phyloP scores from a whole-genome alignment of 1,140 invertebrate genomes.

The Drosophila teissieri region DNA sequence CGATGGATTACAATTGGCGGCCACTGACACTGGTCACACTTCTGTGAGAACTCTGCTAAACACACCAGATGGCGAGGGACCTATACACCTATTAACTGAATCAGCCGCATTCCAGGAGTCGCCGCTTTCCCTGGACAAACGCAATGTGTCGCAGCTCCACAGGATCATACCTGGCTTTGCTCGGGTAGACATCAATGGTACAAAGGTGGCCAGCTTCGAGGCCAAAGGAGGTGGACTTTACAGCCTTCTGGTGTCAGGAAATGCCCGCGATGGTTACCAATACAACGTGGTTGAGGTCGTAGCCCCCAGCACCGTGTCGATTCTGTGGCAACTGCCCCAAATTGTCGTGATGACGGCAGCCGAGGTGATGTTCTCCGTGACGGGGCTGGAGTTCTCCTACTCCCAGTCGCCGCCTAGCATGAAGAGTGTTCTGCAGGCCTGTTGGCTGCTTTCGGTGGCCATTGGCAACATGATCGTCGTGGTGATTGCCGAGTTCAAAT shows the following conservation, averaged over 20 bases:
- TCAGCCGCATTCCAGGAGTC: background rate
- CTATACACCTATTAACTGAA: conserved; percentile 30
- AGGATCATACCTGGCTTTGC: conserved; percentile 84
- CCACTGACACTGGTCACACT: conserved; percentile 10
- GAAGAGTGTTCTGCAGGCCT: conserved; percentile 96
- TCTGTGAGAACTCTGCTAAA: conserved; percentile 64
- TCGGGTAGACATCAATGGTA: conserved; percentile 78
- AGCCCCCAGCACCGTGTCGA: conserved; percentile 89
- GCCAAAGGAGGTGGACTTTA: conserved; percentile 87
- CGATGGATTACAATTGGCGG: conserved; percentile 55
- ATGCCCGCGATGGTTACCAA: conserved; percentile 86
- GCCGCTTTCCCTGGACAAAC: conserved; percentile 4
- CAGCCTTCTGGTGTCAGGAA: conserved; percentile 85
- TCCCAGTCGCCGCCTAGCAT: conserved; percentile 94
- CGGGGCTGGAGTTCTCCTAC: conserved; percentile 96
- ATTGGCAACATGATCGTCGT: conserved; percentile 96
- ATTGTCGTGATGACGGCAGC: conserved; percentile 94
- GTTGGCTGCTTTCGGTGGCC: conserved; percentile 95
- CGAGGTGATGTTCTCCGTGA: conserved; percentile 95
- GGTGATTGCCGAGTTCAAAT: conserved; percentile 87
- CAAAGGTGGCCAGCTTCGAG: conserved; percentile 62
- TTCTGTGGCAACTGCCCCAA: conserved; percentile 94
- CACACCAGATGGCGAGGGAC: conserved; percentile 43
- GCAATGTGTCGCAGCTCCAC: conserved; percentile 76
- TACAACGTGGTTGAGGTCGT: conserved; percentile 85